Conservation (phyloP, 2,113 vertebrate genomes). For the Suricata suricatta region DNA sequence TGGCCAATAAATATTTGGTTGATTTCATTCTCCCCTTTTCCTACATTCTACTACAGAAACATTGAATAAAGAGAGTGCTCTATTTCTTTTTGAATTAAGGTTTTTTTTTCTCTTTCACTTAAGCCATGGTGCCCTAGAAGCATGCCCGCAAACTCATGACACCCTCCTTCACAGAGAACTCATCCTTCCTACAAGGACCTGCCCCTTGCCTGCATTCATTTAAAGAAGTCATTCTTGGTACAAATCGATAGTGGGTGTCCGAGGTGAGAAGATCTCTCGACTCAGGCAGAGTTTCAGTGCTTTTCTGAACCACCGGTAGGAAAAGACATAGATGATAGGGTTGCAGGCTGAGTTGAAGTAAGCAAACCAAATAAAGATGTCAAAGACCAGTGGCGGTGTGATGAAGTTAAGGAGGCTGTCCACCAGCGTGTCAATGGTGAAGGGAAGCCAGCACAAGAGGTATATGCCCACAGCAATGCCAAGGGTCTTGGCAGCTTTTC, state of each 20-base stretch:
- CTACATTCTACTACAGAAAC: neutral
- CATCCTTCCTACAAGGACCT: neutral
- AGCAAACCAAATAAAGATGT: slow-evolving; percentile 80
- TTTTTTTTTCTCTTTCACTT: neutral
- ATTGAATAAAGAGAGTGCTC: neutral
- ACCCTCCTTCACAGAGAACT: accelerated
- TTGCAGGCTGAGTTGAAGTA: slow-evolving; percentile 82
- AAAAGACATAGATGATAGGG: slow-evolving; percentile 82
- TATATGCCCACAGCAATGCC: slow-evolving; percentile 74
- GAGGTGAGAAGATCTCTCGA: slow-evolving; percentile 45
- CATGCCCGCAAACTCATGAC: neutral
- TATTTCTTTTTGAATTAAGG: neutral
- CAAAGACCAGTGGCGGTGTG: slow-evolving; percentile 73
- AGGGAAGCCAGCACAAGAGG: slow-evolving; percentile 79
- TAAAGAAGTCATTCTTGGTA: slow-evolving; percentile 67
- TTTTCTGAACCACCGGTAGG: slow-evolving; percentile 79
- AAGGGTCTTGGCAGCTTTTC: slow-evolving; percentile 80
- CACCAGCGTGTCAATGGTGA: slow-evolving; percentile 67
- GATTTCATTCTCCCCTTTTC: neutral
- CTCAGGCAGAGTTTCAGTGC: slow-evolving; percentile 76
- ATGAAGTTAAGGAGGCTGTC: slow-evolving; percentile 76
- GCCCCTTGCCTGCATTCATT: neutral
- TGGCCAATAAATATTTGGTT: neutral
- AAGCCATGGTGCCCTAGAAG: neutral
- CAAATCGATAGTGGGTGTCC: slow-evolving; percentile 66